Conservation (phyloP, 2,797 vertebrate species). For the Rousettus madagascariensis region DNA sequence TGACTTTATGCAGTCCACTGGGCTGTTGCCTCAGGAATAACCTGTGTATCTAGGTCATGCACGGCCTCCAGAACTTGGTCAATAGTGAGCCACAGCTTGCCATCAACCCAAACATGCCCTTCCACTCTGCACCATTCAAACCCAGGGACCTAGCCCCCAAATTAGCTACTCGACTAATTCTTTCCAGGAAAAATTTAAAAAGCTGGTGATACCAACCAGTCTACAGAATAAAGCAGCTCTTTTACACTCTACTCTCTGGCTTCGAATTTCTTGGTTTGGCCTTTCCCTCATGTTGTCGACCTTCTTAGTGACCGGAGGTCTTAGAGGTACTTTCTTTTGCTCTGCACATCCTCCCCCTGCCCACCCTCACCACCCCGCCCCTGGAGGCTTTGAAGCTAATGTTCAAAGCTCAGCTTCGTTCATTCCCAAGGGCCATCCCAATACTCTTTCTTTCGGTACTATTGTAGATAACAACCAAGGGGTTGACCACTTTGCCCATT, state of each 20-base stretch:
- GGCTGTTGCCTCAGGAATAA: not conserved
- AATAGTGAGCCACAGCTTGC: not conserved
- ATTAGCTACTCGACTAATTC: not conserved
- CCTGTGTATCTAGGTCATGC: not conserved
- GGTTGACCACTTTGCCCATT: not conserved
- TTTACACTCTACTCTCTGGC: not conserved
- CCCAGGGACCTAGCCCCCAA: not conserved
- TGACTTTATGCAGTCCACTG: not conserved
- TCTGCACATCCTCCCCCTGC: too few relatives aligned
- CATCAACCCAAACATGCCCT: not conserved
- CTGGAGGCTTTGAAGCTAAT: not conserved
- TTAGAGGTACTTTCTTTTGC: not conserved
- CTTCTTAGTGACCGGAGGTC: not conserved
- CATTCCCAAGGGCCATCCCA: too few relatives aligned
- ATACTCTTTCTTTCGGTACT: not conserved
- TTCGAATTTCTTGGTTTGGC: not conserved
- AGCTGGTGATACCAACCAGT: not conserved
- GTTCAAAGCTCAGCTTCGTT: not conserved
- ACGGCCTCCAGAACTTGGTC: not conserved
- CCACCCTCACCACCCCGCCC: too few relatives aligned
- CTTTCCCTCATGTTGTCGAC: not conserved
- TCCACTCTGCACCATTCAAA: not conserved
- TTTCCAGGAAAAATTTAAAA: not conserved
- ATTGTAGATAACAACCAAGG: not conserved
- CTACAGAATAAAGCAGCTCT: not conserved